Evolutionary conservation across 2,113 vertebrate species (phyloP).

Genomic region (Sciurus niger): DNA sequence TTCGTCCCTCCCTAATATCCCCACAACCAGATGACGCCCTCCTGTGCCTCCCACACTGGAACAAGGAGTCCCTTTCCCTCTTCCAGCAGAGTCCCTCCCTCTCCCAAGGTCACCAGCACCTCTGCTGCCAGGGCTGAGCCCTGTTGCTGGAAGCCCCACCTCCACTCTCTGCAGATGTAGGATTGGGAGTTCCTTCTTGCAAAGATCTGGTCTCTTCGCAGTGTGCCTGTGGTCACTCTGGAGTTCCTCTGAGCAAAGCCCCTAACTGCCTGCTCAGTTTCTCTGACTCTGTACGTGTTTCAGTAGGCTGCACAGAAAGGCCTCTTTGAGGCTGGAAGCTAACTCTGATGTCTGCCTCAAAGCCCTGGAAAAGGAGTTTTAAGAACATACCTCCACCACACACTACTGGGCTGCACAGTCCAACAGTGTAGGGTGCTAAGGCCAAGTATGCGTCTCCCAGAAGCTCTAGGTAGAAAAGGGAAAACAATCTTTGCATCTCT

Average conservation of each 20-base stretch:
- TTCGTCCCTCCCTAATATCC: neutral
- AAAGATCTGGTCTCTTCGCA: neutral
- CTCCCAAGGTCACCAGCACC: neutral
- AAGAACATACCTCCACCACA: neutral
- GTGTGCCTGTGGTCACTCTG: too few relatives aligned
- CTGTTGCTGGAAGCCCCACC: neutral
- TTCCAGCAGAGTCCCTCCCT: neutral
- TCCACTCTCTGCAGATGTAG: too few relatives aligned
- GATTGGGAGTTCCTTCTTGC: neutral
- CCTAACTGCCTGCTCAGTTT: neutral
- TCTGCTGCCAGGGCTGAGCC: neutral
- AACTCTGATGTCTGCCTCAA: neutral
- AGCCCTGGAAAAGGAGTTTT: neutral
- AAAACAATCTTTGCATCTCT: neutral
- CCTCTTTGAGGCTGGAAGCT: neutral
- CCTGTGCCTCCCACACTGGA: neutral
- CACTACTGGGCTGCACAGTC: neutral
- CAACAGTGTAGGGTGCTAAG: neutral
- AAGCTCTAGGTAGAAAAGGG: neutral
- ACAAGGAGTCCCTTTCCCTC: too few relatives aligned
- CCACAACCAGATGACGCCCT: neutral
- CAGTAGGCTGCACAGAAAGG: neutral
- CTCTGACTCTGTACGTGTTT: neutral
- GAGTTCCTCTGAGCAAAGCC: neutral
- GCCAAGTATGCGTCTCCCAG: neutral